Base-by-base conservation (phyloP, 1,140 invertebrate species). In the Hyles euphorbiae region DNA sequence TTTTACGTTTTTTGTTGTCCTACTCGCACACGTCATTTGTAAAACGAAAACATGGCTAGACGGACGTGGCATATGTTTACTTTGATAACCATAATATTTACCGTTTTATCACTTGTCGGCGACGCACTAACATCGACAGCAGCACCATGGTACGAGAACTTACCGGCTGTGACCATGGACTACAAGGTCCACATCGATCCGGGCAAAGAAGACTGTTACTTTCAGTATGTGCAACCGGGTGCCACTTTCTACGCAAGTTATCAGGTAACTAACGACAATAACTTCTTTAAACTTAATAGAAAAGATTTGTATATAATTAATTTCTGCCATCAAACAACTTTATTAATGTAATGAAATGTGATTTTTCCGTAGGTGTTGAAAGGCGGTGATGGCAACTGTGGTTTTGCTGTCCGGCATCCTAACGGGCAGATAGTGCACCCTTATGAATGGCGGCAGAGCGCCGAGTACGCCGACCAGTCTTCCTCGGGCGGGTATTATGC, bases 181-280 rank as follows among this genome's bases (percentile, higher is more conserved):
- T 97, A 98, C 81, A 98, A 98, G 91, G 95, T 98, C 11, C 95
- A 97, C 83, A 94, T 98, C 58, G 96, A 98, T 80, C 94, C 96
- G 7, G 96, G 96, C 36, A 98, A 97, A 90, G 96, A 98, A 86
- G 97, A 98, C 73, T 98, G 97, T 90, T 98, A 97, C 81, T 97
- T 93, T 88, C 96, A 98, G 90, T 97, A 95, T 90, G 96, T 97
- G 53, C 95, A 97, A 76, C 93, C 94, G 32, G 95, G 95, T 52
- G 95, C 96, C n/a, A 97, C 96, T 36, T 95, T 98, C 76, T 98
- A 97, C 83, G 96, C 97, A 50, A 96, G 96, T 69, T 97, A 97
- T 88, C 96, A 97, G 91, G 96, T 97, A 91, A 83, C 6, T 40
- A 40, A 8, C 36, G 36, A 40, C 5, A 22, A 40, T 8, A 40